These are phyloP conservation scores for Misgurnus mizolepis DNA, from an alignment of 2,113 vertebrate genomes.

Conservation along the genomic window DNA sequence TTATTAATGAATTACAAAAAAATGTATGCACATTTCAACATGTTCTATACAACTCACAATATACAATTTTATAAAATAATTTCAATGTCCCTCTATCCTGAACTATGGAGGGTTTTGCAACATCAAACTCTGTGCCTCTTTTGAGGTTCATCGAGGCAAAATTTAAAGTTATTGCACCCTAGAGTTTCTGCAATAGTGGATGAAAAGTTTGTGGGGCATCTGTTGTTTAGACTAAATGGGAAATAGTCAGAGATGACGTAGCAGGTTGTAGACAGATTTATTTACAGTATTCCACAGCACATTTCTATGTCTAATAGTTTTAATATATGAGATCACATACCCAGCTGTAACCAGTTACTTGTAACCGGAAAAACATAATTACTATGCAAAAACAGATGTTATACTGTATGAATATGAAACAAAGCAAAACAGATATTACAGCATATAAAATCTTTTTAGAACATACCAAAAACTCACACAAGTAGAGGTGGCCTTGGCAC, in stretches of 20 bases:
- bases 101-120: not conserved
- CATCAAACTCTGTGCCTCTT: not conserved
- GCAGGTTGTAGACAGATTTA: not conserved
- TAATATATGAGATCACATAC: too few relatives aligned
- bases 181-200: too few relatives aligned
- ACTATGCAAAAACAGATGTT: slow-evolving; percentile 4
- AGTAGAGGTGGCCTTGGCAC: not conserved
- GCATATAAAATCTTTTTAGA: not conserved
- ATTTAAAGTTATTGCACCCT: too few relatives aligned
- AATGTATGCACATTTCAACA: not conserved
- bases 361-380: not conserved
- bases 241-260: not conserved
- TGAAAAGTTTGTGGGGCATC: too few relatives aligned
- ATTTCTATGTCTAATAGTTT: not conserved
- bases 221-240: too few relatives aligned
- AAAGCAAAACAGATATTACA: not conserved
- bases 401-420: too few relatives aligned
- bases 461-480: not conserved
- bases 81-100: too few relatives aligned
- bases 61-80: too few relatives aligned
- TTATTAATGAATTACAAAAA: not conserved
- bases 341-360: not conserved
- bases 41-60: not conserved
- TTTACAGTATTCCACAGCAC: not conserved
- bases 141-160: too few relatives aligned